A percentile compares a stretch with the other conserved stretches of the same genome.
Conservation (phyloP, 1,140 invertebrate species). For the Lordiphosa clarofinis region DNA sequence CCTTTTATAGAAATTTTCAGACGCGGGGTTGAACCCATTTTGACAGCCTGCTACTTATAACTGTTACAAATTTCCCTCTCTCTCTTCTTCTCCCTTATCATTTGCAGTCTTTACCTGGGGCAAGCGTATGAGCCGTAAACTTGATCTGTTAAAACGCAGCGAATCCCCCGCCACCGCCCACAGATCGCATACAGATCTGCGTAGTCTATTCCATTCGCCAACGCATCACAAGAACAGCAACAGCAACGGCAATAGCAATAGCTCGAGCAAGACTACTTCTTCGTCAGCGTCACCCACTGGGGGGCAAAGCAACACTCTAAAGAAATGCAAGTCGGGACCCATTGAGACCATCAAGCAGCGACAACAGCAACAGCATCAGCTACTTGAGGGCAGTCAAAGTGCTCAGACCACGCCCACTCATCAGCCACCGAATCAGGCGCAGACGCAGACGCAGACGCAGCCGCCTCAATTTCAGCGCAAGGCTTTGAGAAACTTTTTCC, state of each 20-base stretch:
- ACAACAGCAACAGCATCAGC: conserved; percentile 48
- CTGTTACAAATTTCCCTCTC: background rate
- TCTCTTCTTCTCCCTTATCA: conserved; percentile 22
- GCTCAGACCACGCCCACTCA: conserved; percentile 55
- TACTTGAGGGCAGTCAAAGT: conserved; percentile 53
- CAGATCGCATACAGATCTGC: conserved; percentile 80
- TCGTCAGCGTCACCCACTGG: conserved; percentile 28
- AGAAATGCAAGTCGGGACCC: conserved; percentile 74
- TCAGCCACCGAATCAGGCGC: conserved; percentile 39
- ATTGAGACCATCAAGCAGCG: conserved; percentile 69
- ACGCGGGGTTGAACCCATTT: no score
- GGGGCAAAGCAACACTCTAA: conserved; percentile 50
- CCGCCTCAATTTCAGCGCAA: conserved; percentile 51
- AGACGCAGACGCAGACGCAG: conserved; percentile 19
- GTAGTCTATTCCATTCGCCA: conserved; percentile 72
- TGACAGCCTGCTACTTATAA: no score
- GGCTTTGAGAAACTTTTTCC: conserved; percentile 87
- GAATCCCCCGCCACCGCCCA: conserved; percentile 80
- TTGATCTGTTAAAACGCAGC: conserved; percentile 86
- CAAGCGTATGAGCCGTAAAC: conserved; percentile 88
- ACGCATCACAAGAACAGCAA: conserved; percentile 60
- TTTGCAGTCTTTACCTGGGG: conserved; percentile 89
- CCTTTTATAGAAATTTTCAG: no score
- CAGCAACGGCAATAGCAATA: conserved; percentile 34
- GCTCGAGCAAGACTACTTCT: conserved; percentile 27